Conservation (phyloP, 2,113 vertebrate species). For the Ophiodon elongatus region DNA sequence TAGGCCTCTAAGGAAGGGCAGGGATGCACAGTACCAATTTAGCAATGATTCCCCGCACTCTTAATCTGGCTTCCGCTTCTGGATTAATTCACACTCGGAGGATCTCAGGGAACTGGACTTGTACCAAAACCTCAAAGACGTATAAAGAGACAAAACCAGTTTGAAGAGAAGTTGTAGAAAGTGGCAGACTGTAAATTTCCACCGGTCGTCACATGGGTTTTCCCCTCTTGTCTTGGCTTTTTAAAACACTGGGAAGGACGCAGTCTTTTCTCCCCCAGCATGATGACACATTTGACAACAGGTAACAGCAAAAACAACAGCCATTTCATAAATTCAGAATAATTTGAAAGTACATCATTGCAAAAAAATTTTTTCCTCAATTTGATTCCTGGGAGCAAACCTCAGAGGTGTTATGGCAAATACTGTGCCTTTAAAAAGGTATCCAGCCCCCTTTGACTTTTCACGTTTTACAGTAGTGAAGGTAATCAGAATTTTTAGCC, state of each 20-base stretch:
- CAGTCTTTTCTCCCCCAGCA: constrained; percentile 28
- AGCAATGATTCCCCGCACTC: constrained; percentile 45
- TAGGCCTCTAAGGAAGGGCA: constrained; percentile 59
- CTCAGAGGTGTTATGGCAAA: constrained; percentile 30
- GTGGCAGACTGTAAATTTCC: constrained; percentile 55
- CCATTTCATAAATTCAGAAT: constrained; percentile 44
- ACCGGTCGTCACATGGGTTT: constrained; percentile 18
- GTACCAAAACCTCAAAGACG: constrained; percentile 61
- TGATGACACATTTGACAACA: constrained; percentile 65
- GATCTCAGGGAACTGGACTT: constrained; percentile 52
- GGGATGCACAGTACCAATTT: constrained; percentile 54
- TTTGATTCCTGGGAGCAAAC: constrained; percentile 32
- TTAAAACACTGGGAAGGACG: constrained; percentile 29
- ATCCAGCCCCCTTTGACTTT: constrained; percentile 39
- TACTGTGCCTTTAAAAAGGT: constrained; percentile 45
- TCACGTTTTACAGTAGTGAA: constrained; percentile 22
- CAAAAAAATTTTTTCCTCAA: constrained; percentile 11
- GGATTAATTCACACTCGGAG: constrained; percentile 27
- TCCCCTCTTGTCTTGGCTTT: constrained; percentile 16
- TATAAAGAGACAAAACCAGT: constrained; percentile 55
- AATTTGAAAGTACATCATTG: constrained; percentile 45
- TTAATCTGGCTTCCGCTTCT: constrained; percentile 20
- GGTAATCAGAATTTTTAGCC: constrained; percentile 21
- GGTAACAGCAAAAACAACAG: constrained; percentile 49
- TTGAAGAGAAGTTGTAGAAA: constrained; percentile 60